Conservation (phyloP, 2,113 vertebrate genomes). For the Coptodon rendalli region DNA sequence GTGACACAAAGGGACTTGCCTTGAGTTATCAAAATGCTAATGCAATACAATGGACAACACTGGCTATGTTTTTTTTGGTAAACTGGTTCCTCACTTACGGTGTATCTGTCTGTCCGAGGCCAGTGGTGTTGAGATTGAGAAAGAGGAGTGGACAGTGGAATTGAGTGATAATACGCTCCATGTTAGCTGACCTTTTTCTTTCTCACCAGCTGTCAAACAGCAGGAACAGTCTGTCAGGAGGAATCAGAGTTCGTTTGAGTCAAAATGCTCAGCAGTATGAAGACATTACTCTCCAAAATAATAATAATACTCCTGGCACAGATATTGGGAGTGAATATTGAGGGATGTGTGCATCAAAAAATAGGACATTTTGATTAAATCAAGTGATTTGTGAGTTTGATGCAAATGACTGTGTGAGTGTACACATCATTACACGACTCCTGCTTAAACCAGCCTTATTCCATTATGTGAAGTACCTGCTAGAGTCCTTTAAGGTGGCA, state of each 20-base stretch:
- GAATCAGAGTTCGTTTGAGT: neutral
- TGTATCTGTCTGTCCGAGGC: neutral
- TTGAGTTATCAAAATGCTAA: slow-evolving; percentile 23
- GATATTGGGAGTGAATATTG: neutral
- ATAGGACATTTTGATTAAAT: neutral
- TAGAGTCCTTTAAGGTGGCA: slow-evolving; percentile 6
- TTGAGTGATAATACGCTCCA: neutral
- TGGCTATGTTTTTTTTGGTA: accelerated
- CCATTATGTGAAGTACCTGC: slow-evolving; percentile 39
- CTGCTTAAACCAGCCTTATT: slow-evolving; percentile 11
- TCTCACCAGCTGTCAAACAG: neutral
- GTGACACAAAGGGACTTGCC: neutral
- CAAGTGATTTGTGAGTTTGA: neutral
- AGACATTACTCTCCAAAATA: neutral
- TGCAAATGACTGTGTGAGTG: neutral
- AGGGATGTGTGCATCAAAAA: neutral
- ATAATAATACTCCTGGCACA: neutral
- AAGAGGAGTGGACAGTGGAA: neutral
- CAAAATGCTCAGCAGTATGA: neutral
- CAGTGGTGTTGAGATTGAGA: neutral
- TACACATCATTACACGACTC: slow-evolving; percentile 9
- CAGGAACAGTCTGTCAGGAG: slow-evolving; percentile 17
- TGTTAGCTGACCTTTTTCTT: slow-evolving; percentile 33
- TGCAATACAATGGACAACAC: neutral
- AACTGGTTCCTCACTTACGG: neutral